Base-by-base conservation (phyloP, 1,140 invertebrate genomes). In the Matsumurasca onukii region DNA sequence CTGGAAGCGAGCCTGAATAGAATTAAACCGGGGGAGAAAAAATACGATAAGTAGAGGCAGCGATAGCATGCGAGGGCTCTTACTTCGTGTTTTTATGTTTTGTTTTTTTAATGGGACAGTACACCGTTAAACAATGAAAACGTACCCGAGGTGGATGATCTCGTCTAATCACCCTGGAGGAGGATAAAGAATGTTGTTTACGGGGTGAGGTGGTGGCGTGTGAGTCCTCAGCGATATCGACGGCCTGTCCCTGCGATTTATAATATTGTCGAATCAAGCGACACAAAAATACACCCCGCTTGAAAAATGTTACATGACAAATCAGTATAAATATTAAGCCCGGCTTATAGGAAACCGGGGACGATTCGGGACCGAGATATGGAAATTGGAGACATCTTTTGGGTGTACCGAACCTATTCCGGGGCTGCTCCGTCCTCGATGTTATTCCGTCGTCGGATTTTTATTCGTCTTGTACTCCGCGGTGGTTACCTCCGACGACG, bases 271-370 rank as follows among this genome's bases (percentile, higher is more conserved):
- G 31, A 48, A 65, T 65, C 31, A 65, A 63, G 62, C 62, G 29
- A 65, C 62, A 45, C 62, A 65, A 65, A 65, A 65, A 65, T 45
- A 65, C 24, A 17, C 66, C 25, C 52, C 39, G 31, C 51, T 68
- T 57, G 31, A 61, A 68, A 68, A 59, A 57, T 68, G 66, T 68
- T 55, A 68, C 66, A 68, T 68, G 66, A 68, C 66, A 68, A 68
- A 61, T 68, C 31, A 61, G 66, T 68, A 68, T 68, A 68, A 68
- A 68, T 68, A 68, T 61, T 57, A 68, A 65, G n/a, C 20, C 9
- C 45, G 62, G 48, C 39, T 65, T 65, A 27, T 65, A 45, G 62
- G 31, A 12, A 1, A n/a, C 39, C 62, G 20, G 34, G 55, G 22
- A 5, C 24, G 55, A 59, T 39, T 39, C 34, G 55, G 55, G 55